A percentile compares a stretch with the other conserved stretches of the same genome.
Conservation (phyloP, 2,113 vertebrate genomes). For the Elephantulus edwardii region DNA sequence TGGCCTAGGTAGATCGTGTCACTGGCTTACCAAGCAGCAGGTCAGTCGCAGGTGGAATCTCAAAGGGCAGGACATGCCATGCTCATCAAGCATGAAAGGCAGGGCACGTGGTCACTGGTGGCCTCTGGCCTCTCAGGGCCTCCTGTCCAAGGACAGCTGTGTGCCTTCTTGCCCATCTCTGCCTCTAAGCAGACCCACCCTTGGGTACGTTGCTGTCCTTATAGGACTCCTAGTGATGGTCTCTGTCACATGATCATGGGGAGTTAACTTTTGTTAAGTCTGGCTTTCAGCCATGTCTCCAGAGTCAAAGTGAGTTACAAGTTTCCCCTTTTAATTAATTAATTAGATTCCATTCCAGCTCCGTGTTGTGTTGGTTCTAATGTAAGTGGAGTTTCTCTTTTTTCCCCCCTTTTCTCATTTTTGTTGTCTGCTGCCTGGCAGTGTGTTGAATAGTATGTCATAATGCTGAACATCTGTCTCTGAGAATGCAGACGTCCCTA, state of each 20-base stretch:
- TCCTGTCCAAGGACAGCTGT: neutral
- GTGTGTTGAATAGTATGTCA: neutral
- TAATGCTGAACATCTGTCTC: neutral
- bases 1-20: neutral
- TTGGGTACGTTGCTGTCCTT: neutral
- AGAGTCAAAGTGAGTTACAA: neutral
- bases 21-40: neutral
- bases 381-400: neutral
- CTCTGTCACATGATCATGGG: neutral
- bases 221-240: neutral
- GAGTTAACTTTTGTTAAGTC: neutral
- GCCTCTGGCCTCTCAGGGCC: neutral
- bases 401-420: neutral
- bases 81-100: neutral
- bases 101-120: neutral
- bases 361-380: neutral
- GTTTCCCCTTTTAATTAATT: neutral
- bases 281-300: neutral
- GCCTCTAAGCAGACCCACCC: neutral
- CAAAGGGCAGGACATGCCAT: neutral
- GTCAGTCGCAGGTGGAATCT: neutral
- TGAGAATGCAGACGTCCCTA: neutral
- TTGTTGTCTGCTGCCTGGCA: neutral
- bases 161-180: neutral
- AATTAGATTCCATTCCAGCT: neutral